Evolutionary conservation across 2,888 invertebrate species (phyloP).

Genomic region (Meiosimyza platycephala): DNA sequence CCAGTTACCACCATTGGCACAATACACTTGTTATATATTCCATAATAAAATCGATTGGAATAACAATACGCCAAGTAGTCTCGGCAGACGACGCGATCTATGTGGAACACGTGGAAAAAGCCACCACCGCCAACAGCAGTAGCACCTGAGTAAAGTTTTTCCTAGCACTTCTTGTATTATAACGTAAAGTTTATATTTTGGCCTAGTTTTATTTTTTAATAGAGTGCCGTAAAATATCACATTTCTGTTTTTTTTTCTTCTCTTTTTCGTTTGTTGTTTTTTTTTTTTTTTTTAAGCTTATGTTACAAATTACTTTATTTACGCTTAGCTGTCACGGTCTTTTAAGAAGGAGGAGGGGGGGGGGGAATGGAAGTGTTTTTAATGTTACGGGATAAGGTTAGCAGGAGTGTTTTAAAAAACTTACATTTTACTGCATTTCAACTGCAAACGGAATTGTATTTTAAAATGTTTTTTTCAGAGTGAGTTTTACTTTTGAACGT

Average conservation of each 20-base stretch:
- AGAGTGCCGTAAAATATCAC: constrained; percentile 20
- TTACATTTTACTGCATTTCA: too few relatives aligned
- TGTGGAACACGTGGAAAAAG: constrained; percentile 28
- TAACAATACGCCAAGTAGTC: neutral
- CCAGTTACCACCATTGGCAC: neutral
- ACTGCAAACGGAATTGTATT: too few relatives aligned
- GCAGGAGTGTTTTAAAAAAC: too few relatives aligned
- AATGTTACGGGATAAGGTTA: neutral
- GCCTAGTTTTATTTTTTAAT: constrained; percentile 25
- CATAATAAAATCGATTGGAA: constrained; percentile 29
- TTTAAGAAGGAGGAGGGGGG: neutral
- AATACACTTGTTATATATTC: neutral
- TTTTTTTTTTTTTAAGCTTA: neutral
- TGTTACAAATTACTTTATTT: constrained; percentile 5
- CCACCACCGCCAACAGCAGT: neutral
- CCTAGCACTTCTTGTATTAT: neutral
- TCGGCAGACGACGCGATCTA: neutral
- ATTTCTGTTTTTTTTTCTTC: constrained; percentile 6
- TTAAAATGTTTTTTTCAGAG: too few relatives aligned
- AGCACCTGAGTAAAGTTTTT: constrained; percentile 5
- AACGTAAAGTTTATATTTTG: constrained; percentile 10
- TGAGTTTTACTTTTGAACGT: too few relatives aligned
- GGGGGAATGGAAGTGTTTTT: neutral
- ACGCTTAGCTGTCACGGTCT: neutral
- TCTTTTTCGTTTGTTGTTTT: neutral